Base-by-base conservation (phyloP, 2,797 vertebrate species). In the Clarias fuscus region DNA sequence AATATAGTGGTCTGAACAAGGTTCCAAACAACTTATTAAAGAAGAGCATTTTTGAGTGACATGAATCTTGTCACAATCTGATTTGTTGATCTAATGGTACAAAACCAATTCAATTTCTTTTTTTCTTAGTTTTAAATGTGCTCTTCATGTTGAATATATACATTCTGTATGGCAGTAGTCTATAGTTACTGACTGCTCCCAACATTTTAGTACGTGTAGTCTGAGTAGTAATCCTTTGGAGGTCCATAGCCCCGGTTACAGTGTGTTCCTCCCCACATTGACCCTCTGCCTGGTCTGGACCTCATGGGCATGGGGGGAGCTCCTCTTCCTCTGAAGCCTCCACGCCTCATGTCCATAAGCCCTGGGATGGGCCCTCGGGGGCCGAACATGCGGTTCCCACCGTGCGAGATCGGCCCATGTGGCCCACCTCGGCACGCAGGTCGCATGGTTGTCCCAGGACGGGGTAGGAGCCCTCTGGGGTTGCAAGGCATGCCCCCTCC, bases 1-100 rank as follows among this genome's bases (percentile, higher is more conserved):
- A 96, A 96, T 96, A 96, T 96, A 96, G 95, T 96, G 95, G 95
- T 96, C 94, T 94, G 95, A 94, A 95, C 92, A 93, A 93, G 94
- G 93, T 95, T 89, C 94, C 90, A 94, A 94, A 95, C 86, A 93
- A 92, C 86, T 93, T 89, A 92, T 93, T 93, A 92, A 92, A 92
- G 94, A 94, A 96, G 93, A 94, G 93, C 91, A 90, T 93, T 94
- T 92, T 65, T 72, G 77, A 90, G 84, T 92, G 93, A 94, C 93
- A 92, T 92, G 89, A 94, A 27, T 13, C 93, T 92, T 91, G 91
- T 92, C 92, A 91, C 92, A 88, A 93, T 92, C 93, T 92, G 93
- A 93, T 94, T 94, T 82, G 71, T 85, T 92, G 91, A 92, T 88
- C 91, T 92, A 92, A 91, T 93, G 90, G 94, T 96, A 95, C 92